Conservation (phyloP, 92 coral and sea anemone genomes). For the Pocillopora meandrina region DNA sequence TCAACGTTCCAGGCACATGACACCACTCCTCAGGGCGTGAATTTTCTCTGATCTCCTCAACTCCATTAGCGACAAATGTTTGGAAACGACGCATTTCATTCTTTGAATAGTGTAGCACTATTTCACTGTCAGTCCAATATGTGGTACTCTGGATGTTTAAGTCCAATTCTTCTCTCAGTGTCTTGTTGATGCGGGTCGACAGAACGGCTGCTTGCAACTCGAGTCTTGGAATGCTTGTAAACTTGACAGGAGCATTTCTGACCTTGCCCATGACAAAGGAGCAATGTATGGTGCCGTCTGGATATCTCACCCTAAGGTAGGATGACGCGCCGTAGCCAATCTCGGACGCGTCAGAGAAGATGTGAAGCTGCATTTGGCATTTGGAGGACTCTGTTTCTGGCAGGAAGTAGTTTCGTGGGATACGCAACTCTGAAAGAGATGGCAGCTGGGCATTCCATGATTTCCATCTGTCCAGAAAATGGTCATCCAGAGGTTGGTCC, state of each 20-base stretch:
- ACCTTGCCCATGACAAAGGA: constrained; percentile 48
- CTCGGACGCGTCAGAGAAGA: constrained; percentile 52
- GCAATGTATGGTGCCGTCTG: constrained; percentile 42
- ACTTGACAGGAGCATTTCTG: constrained; percentile 36
- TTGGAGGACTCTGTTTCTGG: constrained; percentile 13
- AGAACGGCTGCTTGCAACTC: constrained; percentile 50
- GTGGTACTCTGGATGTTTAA: no score
- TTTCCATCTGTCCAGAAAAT: constrained; percentile 41
- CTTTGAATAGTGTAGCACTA: no score
- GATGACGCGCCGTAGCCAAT: constrained; percentile 44
- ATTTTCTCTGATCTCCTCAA: no score
- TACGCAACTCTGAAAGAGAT: constrained; percentile 24
- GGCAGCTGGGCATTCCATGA: constrained; percentile 47
- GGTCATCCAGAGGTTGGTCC: constrained; percentile 47
- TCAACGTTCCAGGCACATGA: no score
- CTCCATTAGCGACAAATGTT: no score
- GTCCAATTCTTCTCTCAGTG: no score
- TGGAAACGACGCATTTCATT: no score
- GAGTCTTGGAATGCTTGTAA: constrained; percentile 40
- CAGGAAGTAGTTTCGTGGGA: constrained; percentile 49
- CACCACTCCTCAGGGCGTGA: no score
- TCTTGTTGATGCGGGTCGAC: constrained; percentile 22
- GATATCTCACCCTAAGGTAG: constrained; percentile 25
- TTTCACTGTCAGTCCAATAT: no score
- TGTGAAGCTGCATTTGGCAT: constrained; percentile 37